Evolutionary conservation across 2,888 invertebrate species (phyloP), one percentile per base, ranked within the genome.

Genomic region (Lordiphosa andalusiaca): DNA sequence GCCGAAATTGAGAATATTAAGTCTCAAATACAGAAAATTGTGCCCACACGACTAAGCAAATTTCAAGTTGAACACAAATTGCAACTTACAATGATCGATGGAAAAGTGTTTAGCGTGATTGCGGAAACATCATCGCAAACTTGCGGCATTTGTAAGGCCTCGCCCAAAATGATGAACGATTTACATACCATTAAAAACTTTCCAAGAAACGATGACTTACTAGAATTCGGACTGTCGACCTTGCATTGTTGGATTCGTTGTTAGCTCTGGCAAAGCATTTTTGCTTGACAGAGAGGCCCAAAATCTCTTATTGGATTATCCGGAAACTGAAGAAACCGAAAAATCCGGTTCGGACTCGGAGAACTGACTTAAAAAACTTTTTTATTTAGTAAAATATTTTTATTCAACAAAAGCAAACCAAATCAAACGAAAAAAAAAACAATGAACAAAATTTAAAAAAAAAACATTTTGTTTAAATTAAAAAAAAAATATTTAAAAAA

Each of bases 191-290:
- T 16, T 38, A 38, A 38, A 7, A 38, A 9, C 40, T 40, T 21
- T 10, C 21, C 40, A 21, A 40, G 40, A 40, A 40, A 40, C 5
- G 38, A 38, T 13, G 16, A 38, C 9, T 38, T 38, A 21, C 40
- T 47, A 6, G 36, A 48, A 25, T 40, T 13, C 12, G 48, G 48
- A 12, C n/a, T 49, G 19, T 48, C 40, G 21, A 21, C 40, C 10
- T 21, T 40, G 13, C 25, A 49, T 41, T 48, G 54, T 19, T 48
- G 35, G n/a, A n/a, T n/a, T n/a, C n/a, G n/a, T n/a, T n/a, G n/a
- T n/a, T n/a, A n/a, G n/a, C n/a, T n/a, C n/a, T n/a, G n/a, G n/a
- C n/a, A n/a, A n/a, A n/a, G n/a, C n/a, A n/a, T n/a, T n/a, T n/a
- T n/a, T n/a, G n/a, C n/a, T n/a, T n/a, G n/a, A n/a, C n/a, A n/a